Conservation (phyloP, 2,113 vertebrate genomes). For the Aegithalos caudatus region DNA sequence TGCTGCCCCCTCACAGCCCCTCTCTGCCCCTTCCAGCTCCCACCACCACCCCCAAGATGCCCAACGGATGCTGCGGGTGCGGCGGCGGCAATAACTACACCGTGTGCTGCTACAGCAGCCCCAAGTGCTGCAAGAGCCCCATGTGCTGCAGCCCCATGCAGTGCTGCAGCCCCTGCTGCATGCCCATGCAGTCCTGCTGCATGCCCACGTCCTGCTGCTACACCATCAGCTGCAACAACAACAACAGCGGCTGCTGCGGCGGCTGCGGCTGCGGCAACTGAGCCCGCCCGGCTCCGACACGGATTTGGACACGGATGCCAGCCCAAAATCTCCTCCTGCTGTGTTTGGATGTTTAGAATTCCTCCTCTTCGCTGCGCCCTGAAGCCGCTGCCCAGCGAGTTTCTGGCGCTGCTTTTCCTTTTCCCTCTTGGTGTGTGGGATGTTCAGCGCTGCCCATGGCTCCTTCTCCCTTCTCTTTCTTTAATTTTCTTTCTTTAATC, state of each 20-base stretch:
- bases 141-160: not conserved
- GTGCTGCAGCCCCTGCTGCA: not conserved
- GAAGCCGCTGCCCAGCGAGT: not conserved
- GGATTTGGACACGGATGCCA: fast-evolving
- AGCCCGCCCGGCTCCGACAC: fast-evolving
- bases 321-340: fast-evolving
- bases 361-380: not conserved
- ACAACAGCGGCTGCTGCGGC: fast-evolving
- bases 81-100: not conserved
- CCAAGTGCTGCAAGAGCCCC: fast-evolving
- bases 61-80: not conserved
- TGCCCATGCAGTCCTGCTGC: not conserved
- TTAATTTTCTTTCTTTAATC: not conserved
- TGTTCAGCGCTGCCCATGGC: not conserved
- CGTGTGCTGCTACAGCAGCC: not conserved
- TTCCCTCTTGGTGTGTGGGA: not conserved
- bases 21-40: not conserved
- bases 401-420: not conserved
- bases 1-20: not conserved
- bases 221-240: not conserved
- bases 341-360: not conserved
- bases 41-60: not conserved
- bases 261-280: not conserved
- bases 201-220: not conserved
- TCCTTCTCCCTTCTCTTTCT: too few species aligned